Evolutionary conservation across 1,140 invertebrate species (phyloP), one percentile per base, ranked within the genome.

Genomic region (Lordiphosa stackelbergi): DNA sequence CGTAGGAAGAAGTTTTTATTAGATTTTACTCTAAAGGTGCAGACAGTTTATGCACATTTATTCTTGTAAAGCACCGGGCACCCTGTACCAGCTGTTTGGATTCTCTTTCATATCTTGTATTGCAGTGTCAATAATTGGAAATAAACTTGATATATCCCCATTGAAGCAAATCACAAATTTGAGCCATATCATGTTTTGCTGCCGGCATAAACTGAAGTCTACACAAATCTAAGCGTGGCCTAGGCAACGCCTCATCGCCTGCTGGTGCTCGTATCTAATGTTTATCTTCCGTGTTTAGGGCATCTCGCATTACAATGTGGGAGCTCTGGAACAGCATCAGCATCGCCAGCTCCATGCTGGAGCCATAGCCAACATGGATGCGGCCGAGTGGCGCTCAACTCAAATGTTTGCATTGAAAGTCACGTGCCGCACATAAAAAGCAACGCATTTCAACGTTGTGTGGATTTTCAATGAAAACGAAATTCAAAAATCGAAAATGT

Each of bases 391-490:
- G 75, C 75, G 75, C 75, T 81, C 77, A 66, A 16, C 16, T 16
- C 16, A 16, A 16, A 45, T 55, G 46, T 55, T 73, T 81, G 69
- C 66, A 60, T 66, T 53, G 59, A 81, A 81, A 81, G 75, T 81
- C 75, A 81, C 75, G 75, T 81, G 75, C 75, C 70, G 63, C 43
- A 46, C 77, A 81, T 81, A 75, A 81, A 79, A 81, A 66, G 64
- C 45, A 69, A 75, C 75, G 74, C 66, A 74, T 69, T 74, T 66
- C 53, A 66, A 16, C 61, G 69, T 58, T 69, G 53, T 61, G 16
- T 16, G 22, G 46, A 10, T 53, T 70, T 74, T 79, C 65, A 78
- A 66, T 79, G 70, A 78, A 73, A 81, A 58, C 54, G 71, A 81
- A 79, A 68, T 74, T 74, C 62, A 75, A 81, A 81, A 78, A 81